Evolutionary conservation across 2,113 vertebrate species (phyloP).

Genomic region (Erinaceus europaeus): DNA sequence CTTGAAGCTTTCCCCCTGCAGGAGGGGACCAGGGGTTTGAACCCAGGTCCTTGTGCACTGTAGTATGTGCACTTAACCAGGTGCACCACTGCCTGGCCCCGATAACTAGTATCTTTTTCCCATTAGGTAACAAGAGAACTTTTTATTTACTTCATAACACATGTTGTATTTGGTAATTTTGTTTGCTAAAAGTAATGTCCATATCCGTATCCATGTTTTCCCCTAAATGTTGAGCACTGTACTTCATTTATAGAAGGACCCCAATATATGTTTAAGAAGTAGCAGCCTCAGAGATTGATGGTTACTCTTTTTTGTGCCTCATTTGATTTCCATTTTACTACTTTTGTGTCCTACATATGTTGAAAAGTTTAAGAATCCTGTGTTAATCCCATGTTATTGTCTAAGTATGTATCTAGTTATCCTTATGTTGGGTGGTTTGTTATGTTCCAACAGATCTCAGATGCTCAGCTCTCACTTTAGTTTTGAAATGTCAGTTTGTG

Average conservation of each 20-base stretch:
- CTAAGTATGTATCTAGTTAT: background rate
- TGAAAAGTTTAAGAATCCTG: background rate
- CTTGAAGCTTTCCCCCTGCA: too few species aligned
- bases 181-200: background rate
- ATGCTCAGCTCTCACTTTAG: background rate
- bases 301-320: background rate
- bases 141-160: background rate
- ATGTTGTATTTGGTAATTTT: background rate
- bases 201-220: too few species aligned
- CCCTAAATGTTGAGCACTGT: too few species aligned
- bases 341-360: background rate
- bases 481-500: background rate
- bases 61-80: too few species aligned
- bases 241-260: background rate
- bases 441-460: background rate
- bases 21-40: too few species aligned
- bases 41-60: too few species aligned
- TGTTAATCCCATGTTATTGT: background rate
- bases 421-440: background rate
- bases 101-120: too few species aligned
- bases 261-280: background rate
- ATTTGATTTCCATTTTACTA: background rate
- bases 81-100: too few species aligned
- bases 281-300: background rate
- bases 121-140: background rate